These are phyloP conservation scores for Formica exsecta DNA, from an alignment of 1,140 invertebrate species.

Conservation along the genomic window DNA sequence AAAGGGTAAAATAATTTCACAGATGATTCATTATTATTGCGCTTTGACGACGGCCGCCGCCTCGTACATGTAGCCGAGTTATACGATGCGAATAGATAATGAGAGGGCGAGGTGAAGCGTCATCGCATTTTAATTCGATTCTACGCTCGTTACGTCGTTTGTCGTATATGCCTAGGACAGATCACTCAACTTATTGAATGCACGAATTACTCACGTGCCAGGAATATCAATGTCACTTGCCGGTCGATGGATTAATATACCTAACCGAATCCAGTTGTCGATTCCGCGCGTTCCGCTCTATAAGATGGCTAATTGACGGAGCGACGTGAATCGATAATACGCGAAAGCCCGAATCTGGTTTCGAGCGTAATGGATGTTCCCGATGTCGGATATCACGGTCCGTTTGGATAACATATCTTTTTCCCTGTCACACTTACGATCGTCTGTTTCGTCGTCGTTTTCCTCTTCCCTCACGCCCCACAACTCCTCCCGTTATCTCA, in stretches of 20 bases:
- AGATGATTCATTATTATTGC: constrained; percentile 53
- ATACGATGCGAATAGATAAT: constrained; percentile 42
- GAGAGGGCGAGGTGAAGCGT: constrained; percentile 23
- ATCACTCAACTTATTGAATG: constrained; percentile 46
- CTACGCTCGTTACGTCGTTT: constrained; percentile 61
- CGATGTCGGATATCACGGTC: constrained; percentile 31
- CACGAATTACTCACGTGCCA: constrained; percentile 51
- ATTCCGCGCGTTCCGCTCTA: constrained; percentile 50
- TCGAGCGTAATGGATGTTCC: constrained; percentile 48
- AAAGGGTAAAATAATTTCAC: constrained; percentile 58
- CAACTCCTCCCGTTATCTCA: constrained; percentile 21
- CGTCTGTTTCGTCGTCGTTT: constrained; percentile 22
- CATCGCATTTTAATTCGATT: constrained; percentile 63
- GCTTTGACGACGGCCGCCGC: constrained; percentile 7
- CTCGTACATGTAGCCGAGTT: constrained; percentile 8
- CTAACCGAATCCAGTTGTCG: constrained; percentile 53
- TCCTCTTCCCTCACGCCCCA: background rate
- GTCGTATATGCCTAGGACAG: constrained; percentile 51
- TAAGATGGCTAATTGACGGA: constrained; percentile 64
- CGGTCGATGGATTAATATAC: constrained; percentile 36
- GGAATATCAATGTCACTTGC: constrained; percentile 67
- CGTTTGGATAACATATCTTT: constrained; percentile 22
- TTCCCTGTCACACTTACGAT: background rate
- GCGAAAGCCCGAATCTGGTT: constrained; percentile 1
- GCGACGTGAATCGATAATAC: constrained; percentile 57